Percentiles rank a stretch among this genome's conserved stretches.
These are phyloP conservation scores for Nomada lathburiana DNA, from an alignment of 2,888 invertebrate genomes.

Conservation along the genomic window DNA sequence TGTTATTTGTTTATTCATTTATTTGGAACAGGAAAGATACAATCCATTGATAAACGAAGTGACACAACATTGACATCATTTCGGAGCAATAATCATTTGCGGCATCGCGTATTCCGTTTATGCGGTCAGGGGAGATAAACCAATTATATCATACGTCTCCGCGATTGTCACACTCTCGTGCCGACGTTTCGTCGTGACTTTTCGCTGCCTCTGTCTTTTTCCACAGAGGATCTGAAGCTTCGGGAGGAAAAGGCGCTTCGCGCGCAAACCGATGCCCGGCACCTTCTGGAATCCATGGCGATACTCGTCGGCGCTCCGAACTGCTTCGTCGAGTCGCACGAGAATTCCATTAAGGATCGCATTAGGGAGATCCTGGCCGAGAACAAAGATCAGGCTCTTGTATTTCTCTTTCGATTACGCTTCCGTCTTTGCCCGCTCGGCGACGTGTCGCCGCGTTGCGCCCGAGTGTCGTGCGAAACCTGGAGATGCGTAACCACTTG, in stretches of 20 bases:
- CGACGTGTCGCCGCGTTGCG: not conserved
- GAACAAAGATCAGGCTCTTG: conserved; percentile 91
- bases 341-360: conserved; percentile 91
- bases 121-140: too few relatives aligned
- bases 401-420: conserved; percentile 78
- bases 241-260: conserved; percentile 90
- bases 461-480: not conserved
- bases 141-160: too few relatives aligned
- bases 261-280: conserved; percentile 89
- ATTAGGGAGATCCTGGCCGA: conserved; percentile 91
- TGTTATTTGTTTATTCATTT: not conserved
- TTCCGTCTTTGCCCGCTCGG: not conserved
- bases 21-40: too few relatives aligned
- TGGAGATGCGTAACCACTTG: not conserved
- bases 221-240: conserved; percentile 88
- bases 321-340: conserved; percentile 91
- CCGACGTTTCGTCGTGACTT: not conserved
- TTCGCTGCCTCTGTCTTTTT: not conserved
- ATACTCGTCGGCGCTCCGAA: conserved; percentile 90
- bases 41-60: too few relatives aligned
- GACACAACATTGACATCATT: too few relatives aligned
- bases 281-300: conserved; percentile 90
- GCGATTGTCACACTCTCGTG: too few relatives aligned
- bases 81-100: too few relatives aligned
- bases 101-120: too few relatives aligned